Percentiles rank a stretch among this genome's conserved stretches.
Conservation (phyloP, 2,888 invertebrate species). For the Cheilosia variabilis region DNA sequence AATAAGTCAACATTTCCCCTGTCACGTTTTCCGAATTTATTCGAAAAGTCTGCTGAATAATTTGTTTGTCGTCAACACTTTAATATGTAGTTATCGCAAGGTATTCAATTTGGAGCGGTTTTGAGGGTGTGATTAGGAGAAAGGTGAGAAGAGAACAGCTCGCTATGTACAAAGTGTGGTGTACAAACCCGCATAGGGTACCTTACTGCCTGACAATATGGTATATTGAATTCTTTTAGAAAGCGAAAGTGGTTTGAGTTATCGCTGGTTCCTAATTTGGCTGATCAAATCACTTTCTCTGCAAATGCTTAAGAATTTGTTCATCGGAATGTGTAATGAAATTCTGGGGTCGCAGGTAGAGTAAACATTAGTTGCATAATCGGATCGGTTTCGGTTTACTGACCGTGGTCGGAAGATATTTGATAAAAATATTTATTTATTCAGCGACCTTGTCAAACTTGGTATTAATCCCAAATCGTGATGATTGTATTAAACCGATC, state of each 20-base stretch:
- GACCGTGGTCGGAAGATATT: too few species aligned
- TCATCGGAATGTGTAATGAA: too few species aligned
- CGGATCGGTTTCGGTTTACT: too few species aligned
- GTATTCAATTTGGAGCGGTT: slow-evolving; percentile 12
- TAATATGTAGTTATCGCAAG: neutral
- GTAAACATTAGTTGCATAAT: too few species aligned
- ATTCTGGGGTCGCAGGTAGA: too few species aligned
- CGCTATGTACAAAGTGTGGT: neutral
- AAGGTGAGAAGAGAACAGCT: slow-evolving; percentile 45
- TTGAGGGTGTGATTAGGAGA: slow-evolving; percentile 22
- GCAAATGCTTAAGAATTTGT: slow-evolving; percentile 4
- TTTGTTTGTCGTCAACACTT: slow-evolving; percentile 28
- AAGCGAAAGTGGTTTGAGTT: slow-evolving; percentile 25
- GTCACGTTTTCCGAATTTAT: slow-evolving; percentile 38
- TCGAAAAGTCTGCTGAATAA: slow-evolving; percentile 12
- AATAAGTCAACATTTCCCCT: slow-evolving; percentile 27
- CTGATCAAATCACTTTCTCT: slow-evolving; percentile 7
- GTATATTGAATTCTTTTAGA: slow-evolving; percentile 32
- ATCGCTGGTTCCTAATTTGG: neutral
- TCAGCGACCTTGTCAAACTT: too few species aligned
- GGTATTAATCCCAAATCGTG: too few species aligned
- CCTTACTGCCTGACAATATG: slow-evolving; percentile 29
- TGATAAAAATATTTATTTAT: too few species aligned
- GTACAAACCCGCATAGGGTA: neutral
- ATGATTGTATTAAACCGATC: too few species aligned